Base-by-base conservation (phyloP, 2,797 vertebrate genomes). In the Amphiprion clarkii region DNA sequence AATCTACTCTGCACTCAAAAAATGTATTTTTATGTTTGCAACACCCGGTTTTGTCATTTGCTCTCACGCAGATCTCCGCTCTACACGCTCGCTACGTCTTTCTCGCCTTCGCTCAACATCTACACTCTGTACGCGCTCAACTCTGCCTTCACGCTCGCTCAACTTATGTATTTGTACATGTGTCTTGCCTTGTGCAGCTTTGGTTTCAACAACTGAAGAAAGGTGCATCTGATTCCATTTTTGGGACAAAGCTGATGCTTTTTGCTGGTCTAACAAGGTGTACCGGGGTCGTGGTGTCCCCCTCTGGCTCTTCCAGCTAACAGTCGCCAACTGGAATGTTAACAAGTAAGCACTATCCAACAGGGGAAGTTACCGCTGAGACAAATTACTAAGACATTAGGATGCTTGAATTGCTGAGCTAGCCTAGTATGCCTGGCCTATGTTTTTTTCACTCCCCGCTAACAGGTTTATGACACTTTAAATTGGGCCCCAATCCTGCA, bases 391-490 rank as follows among this genome's bases (percentile, higher is more conserved):
- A 52, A 86, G 84, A 83, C 84, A 88, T 91, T 88, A 90, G 68
- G 52, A 67, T 82, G 63, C 61, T 82, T 82, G 69, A 89, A 87
- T 82, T 76, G 81, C 81, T 87, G 88, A 88, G 87, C 79, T 79
- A 56, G 84, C 77, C 69, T 69, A 31, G 61, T 80, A 84, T 85
- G 77, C 71, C 67, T 74, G 58, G 5, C 13, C 13, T 54, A 17
- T 44, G 59, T 66, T 42, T 74, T 67, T 33, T 33, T 61, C 40
- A 61, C 68, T 78, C 36, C 31, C n/a, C 52, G 52, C 63, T 71
- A 87, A 90, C 88, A 93, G 89, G 89, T 94, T 94, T 90, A 92
- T 88, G 80, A 91, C 88, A 91, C 87, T 90, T 92, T 89, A 87
- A 93, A 90, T 81, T 86, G 78, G 76, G 61, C 62, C 71, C 54